phyloP scores from a whole-genome alignment of 2,888 invertebrate genomes.

The Schizaphis graminum region DNA sequence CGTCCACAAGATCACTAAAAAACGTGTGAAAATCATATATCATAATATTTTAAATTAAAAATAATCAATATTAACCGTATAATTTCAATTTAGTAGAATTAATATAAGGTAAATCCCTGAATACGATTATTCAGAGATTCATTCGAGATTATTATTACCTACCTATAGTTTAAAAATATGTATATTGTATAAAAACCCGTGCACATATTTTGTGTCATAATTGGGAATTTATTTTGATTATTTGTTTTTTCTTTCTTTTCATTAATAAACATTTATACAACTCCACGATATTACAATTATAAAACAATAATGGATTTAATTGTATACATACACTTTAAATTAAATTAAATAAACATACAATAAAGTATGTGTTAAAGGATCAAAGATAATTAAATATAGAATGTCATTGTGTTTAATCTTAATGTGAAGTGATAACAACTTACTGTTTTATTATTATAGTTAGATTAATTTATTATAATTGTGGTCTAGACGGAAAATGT shows the following conservation, averaged over 20 bases:
- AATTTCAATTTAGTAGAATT: neutral
- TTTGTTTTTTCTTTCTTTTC: neutral
- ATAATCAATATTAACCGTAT: neutral
- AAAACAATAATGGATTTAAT: neutral
- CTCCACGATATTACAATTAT: neutral
- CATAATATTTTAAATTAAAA: neutral
- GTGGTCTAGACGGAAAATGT: neutral
- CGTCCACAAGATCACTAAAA: neutral
- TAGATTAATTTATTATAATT: neutral
- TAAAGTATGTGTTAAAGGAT: neutral
- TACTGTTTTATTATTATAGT: neutral
- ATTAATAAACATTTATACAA: neutral
- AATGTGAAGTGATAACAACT: neutral
- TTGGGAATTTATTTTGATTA: neutral
- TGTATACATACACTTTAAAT: neutral
- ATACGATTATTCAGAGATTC: too few species aligned
- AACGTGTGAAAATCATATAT: neutral
- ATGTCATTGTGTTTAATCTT: neutral
- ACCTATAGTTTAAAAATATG: neutral
- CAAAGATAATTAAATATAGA: neutral
- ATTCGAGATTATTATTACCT: neutral
- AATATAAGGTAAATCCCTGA: neutral
- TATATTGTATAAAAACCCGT: neutral
- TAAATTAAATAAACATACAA: neutral
- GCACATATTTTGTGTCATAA: neutral